Percentiles rank a stretch among this genome's conserved stretches.
These are phyloP conservation scores for Listronotus bonariensis DNA, from an alignment of 1,140 invertebrate species.

Conservation along the genomic window DNA sequence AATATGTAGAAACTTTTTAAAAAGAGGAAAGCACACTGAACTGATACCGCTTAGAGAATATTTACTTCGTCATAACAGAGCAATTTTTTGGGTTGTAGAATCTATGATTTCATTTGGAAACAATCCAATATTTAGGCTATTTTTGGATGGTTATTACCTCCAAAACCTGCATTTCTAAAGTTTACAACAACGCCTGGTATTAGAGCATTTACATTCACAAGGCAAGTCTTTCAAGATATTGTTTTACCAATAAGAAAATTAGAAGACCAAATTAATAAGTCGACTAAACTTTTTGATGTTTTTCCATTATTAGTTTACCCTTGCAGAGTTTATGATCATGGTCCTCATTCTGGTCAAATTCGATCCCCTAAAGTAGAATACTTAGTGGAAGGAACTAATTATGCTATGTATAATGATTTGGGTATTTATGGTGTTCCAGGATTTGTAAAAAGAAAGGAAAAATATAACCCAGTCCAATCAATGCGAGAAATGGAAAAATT, in stretches of 20 bases:
- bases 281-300: slow-evolving; percentile 59
- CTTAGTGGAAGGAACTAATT: slow-evolving; percentile 59
- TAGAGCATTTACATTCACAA: slow-evolving; percentile 62
- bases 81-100: slow-evolving; percentile 65
- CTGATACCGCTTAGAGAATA: slow-evolving; percentile 63
- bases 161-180: slow-evolving; percentile 60
- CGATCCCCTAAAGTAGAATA: slow-evolving; percentile 56
- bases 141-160: slow-evolving; percentile 59
- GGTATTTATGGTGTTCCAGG: slow-evolving; percentile 65
- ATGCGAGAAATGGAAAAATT: slow-evolving; percentile 65
- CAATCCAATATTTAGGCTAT: slow-evolving; percentile 54
- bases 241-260: slow-evolving; percentile 61
- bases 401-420: slow-evolving; percentile 62
- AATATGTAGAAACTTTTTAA: slow-evolving; percentile 63
- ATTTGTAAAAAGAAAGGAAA: slow-evolving; percentile 57
- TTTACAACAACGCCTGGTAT: slow-evolving; percentile 62
- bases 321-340: slow-evolving; percentile 62
- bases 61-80: slow-evolving; percentile 60
- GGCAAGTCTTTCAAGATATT: slow-evolving; percentile 64
- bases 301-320: slow-evolving; percentile 64
- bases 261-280: slow-evolving; percentile 60
- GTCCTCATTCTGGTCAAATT: slow-evolving; percentile 56
- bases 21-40: slow-evolving; percentile 57
- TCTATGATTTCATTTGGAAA: slow-evolving; percentile 61
- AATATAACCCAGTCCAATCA: slow-evolving; percentile 60